Evolutionary conservation across 2,113 vertebrate genomes (phyloP), one percentile per base, ranked within the genome.

Genomic region (Sebastes schlegelii): DNA sequence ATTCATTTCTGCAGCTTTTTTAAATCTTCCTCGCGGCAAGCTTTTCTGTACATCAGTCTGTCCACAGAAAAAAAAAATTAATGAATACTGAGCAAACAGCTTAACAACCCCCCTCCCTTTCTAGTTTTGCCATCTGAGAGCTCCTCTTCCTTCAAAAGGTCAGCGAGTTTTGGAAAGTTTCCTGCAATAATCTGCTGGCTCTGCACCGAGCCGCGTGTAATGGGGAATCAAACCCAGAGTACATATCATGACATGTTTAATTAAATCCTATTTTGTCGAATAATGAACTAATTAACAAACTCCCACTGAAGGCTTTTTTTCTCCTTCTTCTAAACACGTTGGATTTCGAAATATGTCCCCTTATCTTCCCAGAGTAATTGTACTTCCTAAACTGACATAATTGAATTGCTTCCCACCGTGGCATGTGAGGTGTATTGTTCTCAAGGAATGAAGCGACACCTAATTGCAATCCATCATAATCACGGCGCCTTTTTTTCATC

Each of bases 201-300:
- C 62, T 21, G 76, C 84, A 84, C n/a, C 16, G 58, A 54, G 46
- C 74, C 74, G 12, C 64, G 75, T 75, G 57, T 79, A 65, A 67
- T 5, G n/a, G 3, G 26, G 78, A 87, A 76, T 87, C 83, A 77
- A 88, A 85, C 78, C 9, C 67, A 21, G 67, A 78, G 77, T n/a
- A 82, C 83, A 88, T 92, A 92, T 92, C 88, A 89, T 85, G 77
- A 62, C 80, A 68, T 86, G 75, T 83, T 91, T 92, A 93, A 93
- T 92, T 92, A 92, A 92, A 89, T 90, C 82, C 72, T 51, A 60
- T 93, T 93, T 91, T 86, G 80, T 86, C 55, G 82, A 90, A 92
- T 89, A 92, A 93, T 88, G 86, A 93, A 92, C 82, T 85, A 90
- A 94, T 94, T 93, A 93, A 84, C 89, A 91, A 88, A 91, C 87